Evolutionary conservation across 2,797 vertebrate species (phyloP).

Genomic region (Muscicapa comitata): DNA sequence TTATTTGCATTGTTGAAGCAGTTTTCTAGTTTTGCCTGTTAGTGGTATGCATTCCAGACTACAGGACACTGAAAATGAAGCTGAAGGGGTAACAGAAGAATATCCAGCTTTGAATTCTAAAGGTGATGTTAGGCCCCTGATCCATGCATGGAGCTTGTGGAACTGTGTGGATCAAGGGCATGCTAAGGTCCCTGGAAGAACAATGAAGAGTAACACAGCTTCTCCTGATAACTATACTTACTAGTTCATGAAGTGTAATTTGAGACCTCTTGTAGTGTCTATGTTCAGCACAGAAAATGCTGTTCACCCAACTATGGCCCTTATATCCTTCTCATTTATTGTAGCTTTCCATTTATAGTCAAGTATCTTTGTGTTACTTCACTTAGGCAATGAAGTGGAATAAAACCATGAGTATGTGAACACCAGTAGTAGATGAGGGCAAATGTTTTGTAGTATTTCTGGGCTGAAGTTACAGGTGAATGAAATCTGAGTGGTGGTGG

Average conservation of each 20-base stretch:
- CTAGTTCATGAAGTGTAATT: slow-evolving; percentile 2
- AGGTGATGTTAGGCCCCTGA: not conserved
- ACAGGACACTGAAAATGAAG: not conserved
- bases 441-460: not conserved
- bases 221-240: not conserved
- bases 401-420: not conserved
- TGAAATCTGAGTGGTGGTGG: not conserved
- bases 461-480: not conserved
- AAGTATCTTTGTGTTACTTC: not conserved
- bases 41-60: not conserved
- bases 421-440: not conserved
- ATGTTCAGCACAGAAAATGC: not conserved
- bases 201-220: slow-evolving; percentile 1
- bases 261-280: slow-evolving; percentile 25
- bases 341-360: not conserved
- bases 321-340: not conserved
- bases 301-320: not conserved
- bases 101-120: not conserved
- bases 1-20: not conserved
- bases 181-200: slow-evolving; percentile 28
- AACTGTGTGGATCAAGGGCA: slow-evolving; percentile 21
- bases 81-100: not conserved
- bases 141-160: not conserved
- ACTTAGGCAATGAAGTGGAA: not conserved
- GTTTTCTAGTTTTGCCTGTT: not conserved